Conservation (phyloP, 1,140 invertebrate genomes). For the Goniozus legneri region DNA sequence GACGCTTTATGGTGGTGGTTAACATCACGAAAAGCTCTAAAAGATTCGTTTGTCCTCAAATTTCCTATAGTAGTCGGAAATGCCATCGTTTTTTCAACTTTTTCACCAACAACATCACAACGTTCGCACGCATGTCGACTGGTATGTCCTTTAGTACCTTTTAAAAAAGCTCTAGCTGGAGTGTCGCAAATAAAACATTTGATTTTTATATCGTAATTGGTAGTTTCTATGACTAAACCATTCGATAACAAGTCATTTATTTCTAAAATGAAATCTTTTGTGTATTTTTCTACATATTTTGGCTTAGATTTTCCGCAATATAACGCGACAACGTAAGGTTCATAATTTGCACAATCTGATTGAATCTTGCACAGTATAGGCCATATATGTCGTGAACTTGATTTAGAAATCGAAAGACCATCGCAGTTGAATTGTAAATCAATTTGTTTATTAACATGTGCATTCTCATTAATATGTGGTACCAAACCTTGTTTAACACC, state of each 20-base stretch:
- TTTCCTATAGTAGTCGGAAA: neutral
- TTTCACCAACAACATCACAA: conserved; percentile 3
- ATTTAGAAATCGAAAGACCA: too few species aligned
- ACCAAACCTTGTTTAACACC: too few species aligned
- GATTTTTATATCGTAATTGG: conserved; percentile 3
- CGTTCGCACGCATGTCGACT: conserved; percentile 11
- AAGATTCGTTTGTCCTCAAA: conserved; percentile 1
- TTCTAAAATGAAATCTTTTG: conserved; percentile 13
- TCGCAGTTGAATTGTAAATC: too few species aligned
- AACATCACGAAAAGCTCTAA: conserved; percentile 3
- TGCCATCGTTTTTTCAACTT: neutral
- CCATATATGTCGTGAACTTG: too few species aligned
- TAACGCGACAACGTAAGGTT: too few species aligned
- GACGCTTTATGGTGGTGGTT: too few species aligned
- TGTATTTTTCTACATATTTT: conserved; percentile 4
- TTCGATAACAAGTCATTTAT: conserved; percentile 9
- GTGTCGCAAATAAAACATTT: too few species aligned
- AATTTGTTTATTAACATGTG: too few species aligned
- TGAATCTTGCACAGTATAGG: too few species aligned
- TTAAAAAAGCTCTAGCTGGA: conserved; percentile 5
- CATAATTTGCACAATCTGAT: too few species aligned
- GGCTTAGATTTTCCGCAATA: too few species aligned
- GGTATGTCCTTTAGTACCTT: conserved; percentile 6
- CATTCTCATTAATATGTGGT: too few species aligned
- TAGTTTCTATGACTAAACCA: conserved; percentile 3